A percentile compares a stretch with the other conserved stretches of the same genome.
Conservation (phyloP, 2,888 invertebrate species). For the Lepidochitona cinerea region DNA sequence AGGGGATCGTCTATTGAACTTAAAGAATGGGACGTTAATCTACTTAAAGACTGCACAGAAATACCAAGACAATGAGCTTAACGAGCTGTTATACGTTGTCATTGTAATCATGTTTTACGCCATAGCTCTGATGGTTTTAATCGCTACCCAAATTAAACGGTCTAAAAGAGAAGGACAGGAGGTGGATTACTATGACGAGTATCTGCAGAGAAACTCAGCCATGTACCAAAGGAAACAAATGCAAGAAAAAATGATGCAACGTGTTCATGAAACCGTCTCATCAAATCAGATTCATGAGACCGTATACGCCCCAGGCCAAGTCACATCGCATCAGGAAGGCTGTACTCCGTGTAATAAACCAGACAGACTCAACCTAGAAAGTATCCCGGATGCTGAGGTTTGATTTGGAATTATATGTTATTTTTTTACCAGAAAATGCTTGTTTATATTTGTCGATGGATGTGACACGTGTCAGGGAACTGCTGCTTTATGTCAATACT, state of each 20-base stretch:
- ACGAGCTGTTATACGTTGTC: constrained; percentile 62
- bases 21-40: background rate
- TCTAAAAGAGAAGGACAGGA: constrained; percentile 52
- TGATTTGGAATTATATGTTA: background rate
- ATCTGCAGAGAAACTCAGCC: constrained; percentile 47
- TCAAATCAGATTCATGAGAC: no score
- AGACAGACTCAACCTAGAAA: constrained; percentile 20
- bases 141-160: constrained; percentile 58
- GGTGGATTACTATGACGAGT: constrained; percentile 64
- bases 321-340: no score
- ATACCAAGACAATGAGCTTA: constrained; percentile 56
- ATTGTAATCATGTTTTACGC: constrained; percentile 65
- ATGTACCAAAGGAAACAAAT: background rate
- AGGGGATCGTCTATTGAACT: background rate
- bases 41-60: background rate
- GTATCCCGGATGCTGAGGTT: constrained; percentile 30
- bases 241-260: constrained; percentile 22
- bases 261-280: constrained; percentile 42
- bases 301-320: no score
- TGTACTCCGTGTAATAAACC: no score
- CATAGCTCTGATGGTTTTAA: constrained; percentile 59
- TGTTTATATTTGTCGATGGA: no score
- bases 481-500: no score
- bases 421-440: no score
- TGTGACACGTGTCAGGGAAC: no score